Conservation (phyloP, 2,113 vertebrate genomes). For the Echinops telfairi region DNA sequence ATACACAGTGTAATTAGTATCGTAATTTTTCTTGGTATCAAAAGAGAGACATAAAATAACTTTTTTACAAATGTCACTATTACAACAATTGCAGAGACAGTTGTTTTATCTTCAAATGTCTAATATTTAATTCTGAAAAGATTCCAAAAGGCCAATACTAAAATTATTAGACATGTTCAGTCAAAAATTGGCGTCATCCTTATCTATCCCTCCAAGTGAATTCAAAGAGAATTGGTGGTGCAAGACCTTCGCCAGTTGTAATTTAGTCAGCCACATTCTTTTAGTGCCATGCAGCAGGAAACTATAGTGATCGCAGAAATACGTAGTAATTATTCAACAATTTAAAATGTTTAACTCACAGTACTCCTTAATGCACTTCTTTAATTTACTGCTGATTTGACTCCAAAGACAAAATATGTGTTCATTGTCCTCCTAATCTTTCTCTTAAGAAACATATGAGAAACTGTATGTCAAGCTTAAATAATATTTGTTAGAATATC, state of each 20-base stretch:
- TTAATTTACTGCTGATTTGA: neutral
- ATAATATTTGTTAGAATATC: slow-evolving; percentile 30
- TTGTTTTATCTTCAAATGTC: neutral
- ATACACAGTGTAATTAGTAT: neutral
- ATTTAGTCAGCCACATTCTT: neutral
- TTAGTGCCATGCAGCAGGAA: neutral
- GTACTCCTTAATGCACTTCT: neutral
- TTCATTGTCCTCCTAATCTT: too few relatives aligned
- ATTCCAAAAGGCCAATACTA: neutral
- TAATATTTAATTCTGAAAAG: neutral
- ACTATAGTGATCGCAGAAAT: neutral
- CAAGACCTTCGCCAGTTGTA: neutral
- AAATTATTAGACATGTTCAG: neutral
- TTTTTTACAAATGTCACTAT: neutral
- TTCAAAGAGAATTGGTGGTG: slow-evolving; percentile 2
- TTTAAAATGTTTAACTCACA: neutral
- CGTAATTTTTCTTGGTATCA: neutral
- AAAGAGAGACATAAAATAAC: neutral
- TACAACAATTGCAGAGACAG: neutral
- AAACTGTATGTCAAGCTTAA: slow-evolving; percentile 1
- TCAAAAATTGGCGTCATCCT: neutral
- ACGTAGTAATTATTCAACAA: neutral
- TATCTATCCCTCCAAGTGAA: slow-evolving; percentile 29
- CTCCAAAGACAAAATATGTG: neutral
- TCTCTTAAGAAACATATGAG: too few relatives aligned